Base-by-base conservation (phyloP, 1,140 invertebrate genomes). In the Hyphantria cunea region DNA sequence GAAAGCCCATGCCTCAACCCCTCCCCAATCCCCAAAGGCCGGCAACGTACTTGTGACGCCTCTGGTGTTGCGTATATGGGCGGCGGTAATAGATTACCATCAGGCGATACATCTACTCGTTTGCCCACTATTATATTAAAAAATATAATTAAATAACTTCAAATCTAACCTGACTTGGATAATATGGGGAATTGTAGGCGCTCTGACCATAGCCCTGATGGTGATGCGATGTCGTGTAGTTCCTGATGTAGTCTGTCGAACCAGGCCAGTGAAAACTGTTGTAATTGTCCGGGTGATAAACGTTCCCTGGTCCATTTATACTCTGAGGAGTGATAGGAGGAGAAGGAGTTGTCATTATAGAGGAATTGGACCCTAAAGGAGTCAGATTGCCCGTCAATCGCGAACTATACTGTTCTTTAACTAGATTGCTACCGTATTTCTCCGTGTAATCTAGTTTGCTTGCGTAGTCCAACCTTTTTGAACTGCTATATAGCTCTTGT, bases 321-420 rank as follows among this genome's bases (percentile, higher is more conserved):
- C 91, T 92, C 39, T 93, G 92, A 12, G 92, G 92, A 17, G 92
- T 93, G 10, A 93, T 93, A 11, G 93, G 93, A 15, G 93, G 93
- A 12, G 93, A 94, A 0, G 93, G 93, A 0, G 93, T 94, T 0
- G 93, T 94, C 86, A 93, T 92, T 0, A 94, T 93, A 52, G 93
- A 93, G 6, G 92, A 93, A 66, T 93, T 94, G 32, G 93, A 94
- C 10, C 93, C 93, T 64, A 94, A 76, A 0, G 93, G 93, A 37
- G 93, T 94, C 32, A 94, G 77, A 62, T 94, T 94, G 10, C 93
- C 93, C 9, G 86, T 90, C 64, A 90, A 69, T 7, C 88, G 72
- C 0, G 89, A 88, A 44, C 82, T 87, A 39, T 91, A 90, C 58
- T 90, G 86, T 50, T 91, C 89, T 42, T 91, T 91, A 0, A 86